Evolutionary conservation across 1,140 invertebrate genomes (phyloP).

Genomic region (Drosophila oshimai): DNA sequence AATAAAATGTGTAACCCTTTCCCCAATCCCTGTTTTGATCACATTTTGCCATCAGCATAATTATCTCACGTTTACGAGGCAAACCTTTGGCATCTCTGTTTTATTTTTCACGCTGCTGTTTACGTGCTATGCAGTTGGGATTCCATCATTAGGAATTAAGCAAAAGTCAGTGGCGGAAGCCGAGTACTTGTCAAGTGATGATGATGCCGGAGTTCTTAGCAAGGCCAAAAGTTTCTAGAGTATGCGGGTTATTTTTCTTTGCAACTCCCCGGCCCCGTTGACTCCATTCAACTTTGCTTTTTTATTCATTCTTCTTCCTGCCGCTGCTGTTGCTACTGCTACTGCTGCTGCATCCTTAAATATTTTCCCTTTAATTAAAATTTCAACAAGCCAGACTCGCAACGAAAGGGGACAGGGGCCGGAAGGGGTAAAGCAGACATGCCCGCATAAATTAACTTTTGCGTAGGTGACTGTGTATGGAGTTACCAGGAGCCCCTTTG

Average conservation of each 20-base stretch:
- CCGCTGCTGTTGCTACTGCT: conserved; percentile 2
- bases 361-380: conserved; percentile 76
- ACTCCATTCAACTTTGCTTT: conserved; percentile 22
- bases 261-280: background rate
- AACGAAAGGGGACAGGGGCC: background rate
- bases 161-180: conserved; percentile 58
- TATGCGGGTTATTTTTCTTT: conserved; percentile 30
- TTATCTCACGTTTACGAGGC: conserved; percentile 29
- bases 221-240: conserved; percentile 41
- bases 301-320: conserved; percentile 25
- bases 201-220: conserved; percentile 40
- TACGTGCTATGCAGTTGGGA: conserved; percentile 40
- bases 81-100: conserved; percentile 11
- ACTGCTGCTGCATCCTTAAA: conserved; percentile 52
- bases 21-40: background rate
- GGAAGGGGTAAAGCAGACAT: conserved; percentile 8
- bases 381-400: conserved; percentile 62
- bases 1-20: background rate
- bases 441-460: conserved; percentile 80
- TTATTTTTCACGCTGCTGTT: conserved; percentile 11
- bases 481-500: conserved; percentile 8
- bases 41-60: conserved; percentile 8
- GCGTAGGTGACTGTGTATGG: conserved; percentile 28
- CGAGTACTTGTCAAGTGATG: conserved; percentile 51
- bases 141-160: conserved; percentile 60